Conservation (phyloP, 2,888 invertebrate genomes). For the Andricus curvator region DNA sequence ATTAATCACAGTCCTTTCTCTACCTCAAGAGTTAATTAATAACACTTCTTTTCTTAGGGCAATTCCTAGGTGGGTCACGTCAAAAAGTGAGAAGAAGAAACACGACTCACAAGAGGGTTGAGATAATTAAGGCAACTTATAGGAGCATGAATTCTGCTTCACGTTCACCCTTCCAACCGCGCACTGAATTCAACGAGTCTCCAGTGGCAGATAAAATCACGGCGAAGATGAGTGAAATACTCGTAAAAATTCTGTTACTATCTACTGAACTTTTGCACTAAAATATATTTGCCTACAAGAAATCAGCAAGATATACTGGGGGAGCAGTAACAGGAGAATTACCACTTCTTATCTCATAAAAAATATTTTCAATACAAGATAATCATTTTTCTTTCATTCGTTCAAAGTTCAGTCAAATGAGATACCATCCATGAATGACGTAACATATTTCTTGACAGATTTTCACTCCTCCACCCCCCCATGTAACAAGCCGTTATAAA, state of each 20-base stretch:
- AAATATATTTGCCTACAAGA: conserved; percentile 25
- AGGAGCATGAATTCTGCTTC: conserved; percentile 69
- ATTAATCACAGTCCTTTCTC: conserved; percentile 35
- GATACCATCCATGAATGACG: no score
- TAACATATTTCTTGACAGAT: no score
- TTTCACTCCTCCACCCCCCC: no score
- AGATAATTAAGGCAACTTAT: conserved; percentile 66
- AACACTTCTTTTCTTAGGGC: conserved; percentile 14
- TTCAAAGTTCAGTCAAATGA: not conserved
- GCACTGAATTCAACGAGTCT: conserved; percentile 48
- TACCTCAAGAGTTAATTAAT: conserved; percentile 32
- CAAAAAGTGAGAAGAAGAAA: conserved; percentile 47
- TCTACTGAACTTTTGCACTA: conserved; percentile 9
- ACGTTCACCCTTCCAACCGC: conserved; percentile 65
- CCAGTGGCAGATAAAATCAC: conserved; percentile 36
- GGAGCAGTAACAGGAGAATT: not conserved
- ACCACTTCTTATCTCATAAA: not conserved
- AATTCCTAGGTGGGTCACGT: conserved; percentile 21
- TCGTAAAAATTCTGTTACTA: conserved; percentile 34
- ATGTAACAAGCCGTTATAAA: no score
- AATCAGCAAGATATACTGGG: not conserved
- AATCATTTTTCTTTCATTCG: not conserved
- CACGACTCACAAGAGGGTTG: conserved; percentile 55
- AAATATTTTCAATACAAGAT: not conserved
- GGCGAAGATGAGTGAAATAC: conserved; percentile 31